Percentiles rank a stretch among this genome's conserved stretches.
Conservation (phyloP, 2,113 vertebrate genomes). For the Dromaius novaehollandiae region DNA sequence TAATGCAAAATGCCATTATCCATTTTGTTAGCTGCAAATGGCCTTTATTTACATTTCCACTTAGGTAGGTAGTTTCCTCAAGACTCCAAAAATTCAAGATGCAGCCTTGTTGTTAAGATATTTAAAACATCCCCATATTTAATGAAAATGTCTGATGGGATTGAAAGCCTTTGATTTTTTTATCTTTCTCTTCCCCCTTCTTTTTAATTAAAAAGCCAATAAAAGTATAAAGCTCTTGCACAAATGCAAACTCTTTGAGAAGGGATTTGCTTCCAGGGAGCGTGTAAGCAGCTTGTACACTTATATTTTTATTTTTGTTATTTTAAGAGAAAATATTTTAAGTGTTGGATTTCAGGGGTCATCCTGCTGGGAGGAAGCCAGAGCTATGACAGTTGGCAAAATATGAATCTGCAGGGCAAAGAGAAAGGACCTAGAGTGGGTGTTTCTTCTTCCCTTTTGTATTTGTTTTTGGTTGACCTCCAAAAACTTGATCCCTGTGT, state of each 20-base stretch:
- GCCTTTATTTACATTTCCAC: conserved; percentile 49
- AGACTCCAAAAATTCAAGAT: background rate
- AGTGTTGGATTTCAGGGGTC: background rate
- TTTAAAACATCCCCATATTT: background rate
- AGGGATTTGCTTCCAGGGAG: background rate
- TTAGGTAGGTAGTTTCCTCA: conserved; percentile 25
- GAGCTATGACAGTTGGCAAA: background rate
- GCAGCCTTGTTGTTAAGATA: background rate
- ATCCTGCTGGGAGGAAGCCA: background rate
- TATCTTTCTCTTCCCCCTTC: background rate
- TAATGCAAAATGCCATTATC: background rate
- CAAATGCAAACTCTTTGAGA: background rate
- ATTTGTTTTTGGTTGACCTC: background rate
- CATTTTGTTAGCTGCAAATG: background rate
- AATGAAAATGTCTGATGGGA: background rate
- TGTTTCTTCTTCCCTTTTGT: background rate
- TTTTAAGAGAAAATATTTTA: background rate
- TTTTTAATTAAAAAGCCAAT: background rate
- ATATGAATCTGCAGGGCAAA: background rate
- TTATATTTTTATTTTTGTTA: background rate
- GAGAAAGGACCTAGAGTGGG: background rate
- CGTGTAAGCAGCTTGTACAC: background rate
- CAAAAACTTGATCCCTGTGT: background rate
- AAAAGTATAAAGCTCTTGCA: background rate
- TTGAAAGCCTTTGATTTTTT: background rate